Conservation (phyloP, 2,113 vertebrate species). For the Cariama cristata region DNA sequence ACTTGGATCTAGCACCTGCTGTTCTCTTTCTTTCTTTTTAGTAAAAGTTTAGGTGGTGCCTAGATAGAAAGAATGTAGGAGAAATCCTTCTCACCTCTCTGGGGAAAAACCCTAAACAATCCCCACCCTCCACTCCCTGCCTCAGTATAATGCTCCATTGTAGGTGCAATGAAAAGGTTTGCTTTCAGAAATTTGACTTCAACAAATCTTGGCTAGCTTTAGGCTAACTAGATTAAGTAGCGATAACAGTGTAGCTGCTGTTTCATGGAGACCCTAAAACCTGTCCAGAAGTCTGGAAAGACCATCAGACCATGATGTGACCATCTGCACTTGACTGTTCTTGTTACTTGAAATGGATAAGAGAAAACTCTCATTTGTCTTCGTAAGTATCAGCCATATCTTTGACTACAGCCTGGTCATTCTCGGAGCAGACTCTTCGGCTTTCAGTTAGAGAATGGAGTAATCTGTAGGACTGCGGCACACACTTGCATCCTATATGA, state of each 20-base stretch:
- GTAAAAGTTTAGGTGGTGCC: not conserved
- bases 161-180: not conserved
- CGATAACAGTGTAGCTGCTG: not conserved
- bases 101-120: not conserved
- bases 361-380: not conserved
- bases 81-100: not conserved
- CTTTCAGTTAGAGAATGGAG: not conserved
- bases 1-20: not conserved
- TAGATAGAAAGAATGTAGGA: not conserved
- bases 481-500: not conserved
- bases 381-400: not conserved
- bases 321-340: not conserved
- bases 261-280: not conserved
- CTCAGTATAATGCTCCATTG: not conserved
- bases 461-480: not conserved
- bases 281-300: not conserved
- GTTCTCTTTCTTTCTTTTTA: not conserved
- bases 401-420: not conserved
- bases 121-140: accelerated
- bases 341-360: not conserved
- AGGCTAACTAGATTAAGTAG: not conserved
- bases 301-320: not conserved
- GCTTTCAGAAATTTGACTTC: not conserved
- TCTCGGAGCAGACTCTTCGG: not conserved
- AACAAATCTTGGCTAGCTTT: not conserved